phyloP scores from a whole-genome alignment of 2,113 vertebrate species.

The Onychostoma macrolepis region DNA sequence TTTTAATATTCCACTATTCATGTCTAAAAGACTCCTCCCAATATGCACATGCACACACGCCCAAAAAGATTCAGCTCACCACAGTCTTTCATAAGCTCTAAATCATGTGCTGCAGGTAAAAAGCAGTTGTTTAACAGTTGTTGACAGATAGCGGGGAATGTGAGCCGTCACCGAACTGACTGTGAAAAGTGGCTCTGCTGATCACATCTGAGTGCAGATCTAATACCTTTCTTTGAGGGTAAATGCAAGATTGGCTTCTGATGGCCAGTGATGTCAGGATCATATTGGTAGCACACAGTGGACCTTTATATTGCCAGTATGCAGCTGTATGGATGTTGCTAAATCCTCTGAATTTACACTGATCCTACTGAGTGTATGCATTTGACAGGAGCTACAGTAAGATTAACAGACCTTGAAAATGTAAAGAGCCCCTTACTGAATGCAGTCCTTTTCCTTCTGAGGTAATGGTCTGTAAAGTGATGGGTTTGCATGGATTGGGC shows the following conservation, averaged over 20 bases:
- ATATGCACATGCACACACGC: neutral
- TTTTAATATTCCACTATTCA: neutral
- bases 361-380: constrained; percentile 52
- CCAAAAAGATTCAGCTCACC: neutral
- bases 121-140: neutral
- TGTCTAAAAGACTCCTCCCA: constrained; percentile 14
- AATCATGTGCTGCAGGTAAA: constrained; percentile 12
- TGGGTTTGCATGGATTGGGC: constrained; percentile 49
- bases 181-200: neutral
- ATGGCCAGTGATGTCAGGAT: constrained; percentile 48
- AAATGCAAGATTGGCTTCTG: constrained; percentile 51
- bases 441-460: constrained; percentile 69
- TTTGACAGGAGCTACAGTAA: constrained; percentile 66
- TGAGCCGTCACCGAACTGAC: neutral
- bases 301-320: constrained; percentile 49
- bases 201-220: constrained; percentile 29
- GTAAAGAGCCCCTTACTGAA: constrained; percentile 67
- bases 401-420: constrained; percentile 70
- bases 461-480: constrained; percentile 71
- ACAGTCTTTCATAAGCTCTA: neutral
- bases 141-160: constrained; percentile 8
- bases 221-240: constrained; percentile 42
- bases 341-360: constrained; percentile 62
- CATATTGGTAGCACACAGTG: constrained; percentile 40
- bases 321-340: constrained; percentile 50